Conservation (phyloP, 2,797 vertebrate genomes). For the Eulemur albifrons region DNA sequence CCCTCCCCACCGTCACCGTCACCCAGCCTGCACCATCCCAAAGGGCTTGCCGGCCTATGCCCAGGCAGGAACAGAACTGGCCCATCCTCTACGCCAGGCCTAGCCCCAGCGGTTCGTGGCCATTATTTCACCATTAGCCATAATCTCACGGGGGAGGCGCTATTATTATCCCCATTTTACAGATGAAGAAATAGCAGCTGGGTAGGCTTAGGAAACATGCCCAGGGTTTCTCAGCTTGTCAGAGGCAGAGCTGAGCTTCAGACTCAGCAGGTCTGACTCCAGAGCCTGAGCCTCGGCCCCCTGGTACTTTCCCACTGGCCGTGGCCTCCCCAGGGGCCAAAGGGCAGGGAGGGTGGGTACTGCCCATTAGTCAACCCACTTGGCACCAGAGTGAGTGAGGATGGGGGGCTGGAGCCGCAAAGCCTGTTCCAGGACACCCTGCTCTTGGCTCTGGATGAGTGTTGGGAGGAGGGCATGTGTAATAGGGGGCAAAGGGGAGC, state of each 20-base stretch:
- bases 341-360: neutral
- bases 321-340: neutral
- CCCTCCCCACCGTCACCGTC: fast-evolving
- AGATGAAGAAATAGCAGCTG: neutral
- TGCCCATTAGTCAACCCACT: neutral
- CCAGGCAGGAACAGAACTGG: neutral
- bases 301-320: fast-evolving
- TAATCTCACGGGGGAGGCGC: neutral
- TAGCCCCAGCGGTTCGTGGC: fast-evolving
- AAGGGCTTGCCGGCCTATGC: neutral
- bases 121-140: neutral
- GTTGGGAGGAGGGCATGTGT: too few relatives aligned
- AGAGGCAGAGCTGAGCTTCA: neutral
- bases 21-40: neutral
- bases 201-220: neutral
- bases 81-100: neutral
- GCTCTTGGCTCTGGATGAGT: neutral
- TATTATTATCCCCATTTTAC: constrained; percentile 10
- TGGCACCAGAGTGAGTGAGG: neutral
- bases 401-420: neutral
- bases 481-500: neutral
- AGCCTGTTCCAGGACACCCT: neutral
- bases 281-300: neutral
- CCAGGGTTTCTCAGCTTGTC: neutral
- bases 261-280: neutral